These are phyloP conservation scores for Fistularia tabacaria DNA, from an alignment of 2,797 vertebrate genomes.

Conservation along the genomic window DNA sequence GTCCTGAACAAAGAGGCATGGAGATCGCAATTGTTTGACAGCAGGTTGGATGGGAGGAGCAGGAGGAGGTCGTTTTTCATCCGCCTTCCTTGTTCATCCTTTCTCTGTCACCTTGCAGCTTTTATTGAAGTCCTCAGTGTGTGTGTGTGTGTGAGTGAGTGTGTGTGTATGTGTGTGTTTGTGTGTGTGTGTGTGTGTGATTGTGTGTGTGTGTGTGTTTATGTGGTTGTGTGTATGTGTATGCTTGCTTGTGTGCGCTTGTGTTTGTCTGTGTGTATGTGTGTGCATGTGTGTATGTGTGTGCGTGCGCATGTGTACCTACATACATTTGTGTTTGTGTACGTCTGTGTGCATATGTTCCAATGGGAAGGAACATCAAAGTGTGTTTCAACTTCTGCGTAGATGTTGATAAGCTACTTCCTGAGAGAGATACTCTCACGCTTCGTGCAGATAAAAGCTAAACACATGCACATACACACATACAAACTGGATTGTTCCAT, in stretches of 20 bases:
- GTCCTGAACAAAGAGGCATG: constrained; percentile 66
- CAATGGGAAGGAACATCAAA: constrained; percentile 49
- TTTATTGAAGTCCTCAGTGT: constrained; percentile 24
- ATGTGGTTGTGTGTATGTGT: not conserved
- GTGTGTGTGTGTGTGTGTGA: too few relatives aligned
- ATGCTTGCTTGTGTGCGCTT: too few relatives aligned
- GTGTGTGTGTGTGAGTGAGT: too few relatives aligned
- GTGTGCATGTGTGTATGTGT: too few relatives aligned
- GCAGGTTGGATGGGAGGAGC: constrained; percentile 53
- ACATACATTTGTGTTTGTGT: too few relatives aligned
- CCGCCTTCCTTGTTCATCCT: constrained; percentile 59
- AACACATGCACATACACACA: constrained; percentile 1
- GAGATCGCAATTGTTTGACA: constrained; percentile 65
- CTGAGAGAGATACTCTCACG: constrained; percentile 38
- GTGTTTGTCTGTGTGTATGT: too few relatives aligned
- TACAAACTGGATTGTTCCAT: constrained; percentile 25
- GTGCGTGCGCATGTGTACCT: too few relatives aligned
- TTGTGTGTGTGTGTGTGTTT: too few relatives aligned
- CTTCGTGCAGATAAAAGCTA: constrained; percentile 36
- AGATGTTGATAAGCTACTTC: constrained; percentile 59
- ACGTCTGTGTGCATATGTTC: not conserved
- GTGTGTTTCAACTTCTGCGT: constrained; percentile 51
- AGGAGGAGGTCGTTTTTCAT: constrained; percentile 53
- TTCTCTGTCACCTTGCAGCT: constrained; percentile 69
- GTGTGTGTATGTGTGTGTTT: too few relatives aligned